phyloP scores from a whole-genome alignment of 2,888 invertebrate genomes.

The Pristionchus entomophagus region DNA sequence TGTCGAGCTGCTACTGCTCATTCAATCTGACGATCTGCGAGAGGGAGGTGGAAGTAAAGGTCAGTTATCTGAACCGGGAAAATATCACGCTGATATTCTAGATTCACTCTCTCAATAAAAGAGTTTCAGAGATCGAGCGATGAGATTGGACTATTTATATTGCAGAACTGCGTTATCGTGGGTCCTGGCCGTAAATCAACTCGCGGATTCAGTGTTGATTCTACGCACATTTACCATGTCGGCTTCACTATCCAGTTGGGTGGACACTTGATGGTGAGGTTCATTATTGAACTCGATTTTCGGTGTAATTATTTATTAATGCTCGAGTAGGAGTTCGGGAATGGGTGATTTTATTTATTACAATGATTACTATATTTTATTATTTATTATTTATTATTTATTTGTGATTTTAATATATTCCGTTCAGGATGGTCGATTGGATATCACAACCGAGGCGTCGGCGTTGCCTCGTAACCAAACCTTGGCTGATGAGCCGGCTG shows the following conservation, averaged over 20 bases:
- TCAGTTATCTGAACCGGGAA: neutral
- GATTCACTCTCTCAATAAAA: too few relatives aligned
- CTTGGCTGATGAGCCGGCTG: neutral
- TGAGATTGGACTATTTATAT: neutral
- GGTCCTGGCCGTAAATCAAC: neutral
- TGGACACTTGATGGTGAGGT: neutral
- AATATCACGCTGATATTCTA: too few relatives aligned
- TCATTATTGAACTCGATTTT: too few relatives aligned
- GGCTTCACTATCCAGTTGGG: neutral
- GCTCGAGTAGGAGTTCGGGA: too few relatives aligned
- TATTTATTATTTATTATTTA: too few relatives aligned
- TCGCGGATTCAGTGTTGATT: neutral
- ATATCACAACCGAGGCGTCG: neutral
- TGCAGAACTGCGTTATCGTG: neutral
- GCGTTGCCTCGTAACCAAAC: neutral
- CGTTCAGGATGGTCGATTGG: neutral
- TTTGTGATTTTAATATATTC: too few relatives aligned
- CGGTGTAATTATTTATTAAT: too few relatives aligned
- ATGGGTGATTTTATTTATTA: too few relatives aligned
- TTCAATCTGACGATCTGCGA: neutral
- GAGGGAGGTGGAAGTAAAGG: neutral
- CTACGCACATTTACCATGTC: neutral
- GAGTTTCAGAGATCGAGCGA: too few relatives aligned
- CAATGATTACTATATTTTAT: too few relatives aligned
- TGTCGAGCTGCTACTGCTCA: neutral